Conservation (phyloP, 2,888 invertebrate genomes). For the Agrotis puta region DNA sequence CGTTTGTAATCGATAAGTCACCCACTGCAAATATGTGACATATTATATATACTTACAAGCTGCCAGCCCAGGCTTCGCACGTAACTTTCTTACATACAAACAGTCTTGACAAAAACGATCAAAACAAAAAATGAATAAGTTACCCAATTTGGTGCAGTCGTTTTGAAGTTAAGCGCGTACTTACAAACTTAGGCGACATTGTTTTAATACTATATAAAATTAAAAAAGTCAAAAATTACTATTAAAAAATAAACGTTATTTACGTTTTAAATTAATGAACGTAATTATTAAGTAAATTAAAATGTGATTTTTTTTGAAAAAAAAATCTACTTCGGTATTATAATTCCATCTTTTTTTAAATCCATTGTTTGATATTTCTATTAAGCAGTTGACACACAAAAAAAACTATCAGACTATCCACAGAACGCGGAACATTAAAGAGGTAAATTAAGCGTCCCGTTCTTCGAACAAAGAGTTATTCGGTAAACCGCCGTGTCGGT, state of each 20-base stretch:
- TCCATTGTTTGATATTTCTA: slow-evolving; percentile 34
- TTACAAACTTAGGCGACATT: no score
- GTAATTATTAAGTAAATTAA: neutral
- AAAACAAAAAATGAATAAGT: no score
- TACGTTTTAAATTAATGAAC: neutral
- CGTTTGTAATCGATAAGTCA: no score
- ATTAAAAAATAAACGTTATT: neutral
- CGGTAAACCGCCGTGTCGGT: slow-evolving; percentile 80
- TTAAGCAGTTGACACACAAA: slow-evolving; percentile 38
- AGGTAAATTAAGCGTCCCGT: slow-evolving; percentile 67
- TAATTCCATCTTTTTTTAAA: neutral
- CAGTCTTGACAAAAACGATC: no score
- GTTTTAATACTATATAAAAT: no score
- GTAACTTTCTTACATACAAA: no score
- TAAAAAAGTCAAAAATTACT: no score
- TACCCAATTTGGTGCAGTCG: no score
- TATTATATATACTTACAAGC: no score
- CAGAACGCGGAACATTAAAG: slow-evolving; percentile 60
- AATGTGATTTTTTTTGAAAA: neutral
- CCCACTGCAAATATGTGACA: no score
- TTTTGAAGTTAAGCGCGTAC: no score
- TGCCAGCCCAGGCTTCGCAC: no score
- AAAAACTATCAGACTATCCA: slow-evolving; percentile 61
- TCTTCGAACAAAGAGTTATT: slow-evolving; percentile 84
- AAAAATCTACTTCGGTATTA: neutral